Evolutionary conservation across 2,113 vertebrate species (phyloP).

Genomic region (Nipponia nippon): DNA sequence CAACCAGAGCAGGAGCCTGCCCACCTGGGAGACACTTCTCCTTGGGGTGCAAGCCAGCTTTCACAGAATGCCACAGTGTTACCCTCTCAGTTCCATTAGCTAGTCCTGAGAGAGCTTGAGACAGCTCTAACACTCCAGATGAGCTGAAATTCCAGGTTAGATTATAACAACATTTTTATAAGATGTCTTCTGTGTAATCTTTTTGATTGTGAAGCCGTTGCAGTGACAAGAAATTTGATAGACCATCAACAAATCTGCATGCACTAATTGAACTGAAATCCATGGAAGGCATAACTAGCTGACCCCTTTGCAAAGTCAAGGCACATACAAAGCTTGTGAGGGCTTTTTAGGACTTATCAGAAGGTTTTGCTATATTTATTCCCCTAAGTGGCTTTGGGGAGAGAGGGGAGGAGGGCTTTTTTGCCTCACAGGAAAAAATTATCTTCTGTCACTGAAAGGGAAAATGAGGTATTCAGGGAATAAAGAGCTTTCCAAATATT

Average conservation of each 20-base stretch:
- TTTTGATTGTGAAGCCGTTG: background rate
- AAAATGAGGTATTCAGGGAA: background rate
- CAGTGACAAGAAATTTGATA: background rate
- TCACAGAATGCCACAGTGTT: background rate
- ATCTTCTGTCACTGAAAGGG: background rate
- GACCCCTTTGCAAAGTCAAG: background rate
- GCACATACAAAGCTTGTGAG: background rate
- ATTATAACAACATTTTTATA: background rate
- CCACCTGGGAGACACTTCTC: background rate
- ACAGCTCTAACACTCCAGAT: background rate
- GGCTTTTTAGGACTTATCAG: background rate
- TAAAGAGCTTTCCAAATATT: background rate
- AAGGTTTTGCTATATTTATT: background rate
- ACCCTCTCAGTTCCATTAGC: background rate
- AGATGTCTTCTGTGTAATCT: background rate
- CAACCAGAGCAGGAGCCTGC: background rate
- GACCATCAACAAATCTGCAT: background rate
- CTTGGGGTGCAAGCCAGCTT: rapidly evolving
- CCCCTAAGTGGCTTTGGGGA: background rate
- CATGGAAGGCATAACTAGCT: background rate
- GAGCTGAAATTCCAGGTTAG: background rate
- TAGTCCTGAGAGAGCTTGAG: background rate
- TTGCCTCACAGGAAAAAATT: background rate
- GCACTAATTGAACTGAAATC: background rate
- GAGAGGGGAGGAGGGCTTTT: rapidly evolving